A percentile compares a stretch with the other conserved stretches of the same genome.
Conservation (phyloP, 2,888 invertebrate species). For the Neoaliturus tenellus region DNA sequence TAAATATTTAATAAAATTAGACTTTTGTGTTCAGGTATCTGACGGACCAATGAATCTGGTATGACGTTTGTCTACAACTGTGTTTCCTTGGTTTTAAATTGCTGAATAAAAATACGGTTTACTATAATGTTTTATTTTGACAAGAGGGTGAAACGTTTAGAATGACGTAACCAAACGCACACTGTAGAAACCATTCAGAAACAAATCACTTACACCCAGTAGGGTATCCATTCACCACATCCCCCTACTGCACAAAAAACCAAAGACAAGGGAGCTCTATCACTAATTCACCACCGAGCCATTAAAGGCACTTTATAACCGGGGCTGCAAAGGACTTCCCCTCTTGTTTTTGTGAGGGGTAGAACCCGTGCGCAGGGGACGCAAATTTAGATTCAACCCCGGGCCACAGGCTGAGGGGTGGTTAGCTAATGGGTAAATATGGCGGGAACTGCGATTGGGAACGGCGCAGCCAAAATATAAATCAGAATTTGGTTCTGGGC, state of each 20-base stretch:
- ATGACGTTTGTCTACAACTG: too few species aligned
- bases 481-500: conserved; percentile 48
- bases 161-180: too few species aligned
- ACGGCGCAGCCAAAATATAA: conserved; percentile 48
- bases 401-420: conserved; percentile 27
- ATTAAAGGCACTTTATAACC: conserved; percentile 49
- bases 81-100: too few species aligned
- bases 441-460: conserved; percentile 48
- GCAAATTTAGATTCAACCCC: conserved; percentile 36
- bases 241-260: conserved; percentile 3
- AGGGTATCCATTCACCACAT: conserved; percentile 2
- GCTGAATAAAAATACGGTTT: too few species aligned
- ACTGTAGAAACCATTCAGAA: background rate
- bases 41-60: too few species aligned
- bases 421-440: conserved; percentile 53
- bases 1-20: too few species aligned
- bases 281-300: conserved; percentile 47
- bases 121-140: too few species aligned
- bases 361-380: background rate
- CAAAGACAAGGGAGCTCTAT: conserved; percentile 39
- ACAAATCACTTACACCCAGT: conserved; percentile 7
- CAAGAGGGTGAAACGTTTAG: too few species aligned
- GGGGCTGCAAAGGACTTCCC: conserved; percentile 49
- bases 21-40: too few species aligned
- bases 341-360: conserved; percentile 41